Percentiles rank a stretch among this genome's conserved stretches.
phyloP scores from a whole-genome alignment of 53 echinoderm and acorn worm species.

The Astropecten irregularis region DNA sequence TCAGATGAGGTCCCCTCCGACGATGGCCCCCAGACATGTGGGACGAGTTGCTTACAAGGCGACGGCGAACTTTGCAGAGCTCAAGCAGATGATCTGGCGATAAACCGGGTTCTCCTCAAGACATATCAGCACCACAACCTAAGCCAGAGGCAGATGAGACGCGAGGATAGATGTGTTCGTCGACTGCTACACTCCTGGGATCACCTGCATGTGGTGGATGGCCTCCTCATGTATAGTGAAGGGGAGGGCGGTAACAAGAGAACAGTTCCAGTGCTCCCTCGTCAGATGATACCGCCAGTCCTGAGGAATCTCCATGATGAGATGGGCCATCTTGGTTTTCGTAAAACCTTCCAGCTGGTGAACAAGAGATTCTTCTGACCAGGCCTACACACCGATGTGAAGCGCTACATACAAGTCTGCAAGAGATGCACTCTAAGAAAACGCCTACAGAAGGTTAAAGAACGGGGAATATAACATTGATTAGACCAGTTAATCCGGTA shows the following conservation, averaged over 20 bases:
- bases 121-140: not conserved
- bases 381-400: not conserved
- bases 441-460: too few species aligned
- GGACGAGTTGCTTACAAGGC: too few species aligned
- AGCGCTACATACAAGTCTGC: not conserved
- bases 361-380: not conserved
- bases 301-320: not conserved
- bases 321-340: slow-evolving; percentile 4
- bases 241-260: not conserved
- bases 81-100: too few species aligned
- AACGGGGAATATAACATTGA: too few species aligned
- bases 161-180: not conserved
- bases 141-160: not conserved
- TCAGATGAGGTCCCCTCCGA: too few species aligned
- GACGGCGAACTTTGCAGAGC: too few species aligned
- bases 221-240: not conserved
- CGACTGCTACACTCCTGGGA: not conserved
- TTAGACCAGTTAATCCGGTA: too few species aligned
- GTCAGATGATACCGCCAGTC: not conserved
- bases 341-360: not conserved
- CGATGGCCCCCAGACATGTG: too few species aligned
- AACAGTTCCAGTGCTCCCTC: not conserved
- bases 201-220: not conserved
- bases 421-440: not conserved
- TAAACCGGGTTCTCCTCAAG: too few species aligned